A percentile compares a stretch with the other conserved stretches of the same genome.
phyloP scores from a whole-genome alignment of 2,797 vertebrate species.

The Choloepus didactylus region DNA sequence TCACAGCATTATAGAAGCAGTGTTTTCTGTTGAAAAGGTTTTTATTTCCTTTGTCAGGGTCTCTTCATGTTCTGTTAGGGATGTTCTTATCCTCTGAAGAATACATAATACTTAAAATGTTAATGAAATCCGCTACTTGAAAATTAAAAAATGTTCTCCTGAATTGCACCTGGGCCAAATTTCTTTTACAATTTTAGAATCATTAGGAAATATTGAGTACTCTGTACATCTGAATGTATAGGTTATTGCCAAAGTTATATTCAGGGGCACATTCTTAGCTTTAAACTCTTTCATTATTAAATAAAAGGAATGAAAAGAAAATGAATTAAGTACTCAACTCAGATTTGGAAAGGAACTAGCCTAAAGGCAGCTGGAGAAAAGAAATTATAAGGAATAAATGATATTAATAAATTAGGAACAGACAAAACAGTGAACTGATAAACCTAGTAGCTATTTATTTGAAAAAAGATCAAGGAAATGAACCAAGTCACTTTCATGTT shows the following conservation, averaged over 20 bases:
- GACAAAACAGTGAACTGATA: neutral
- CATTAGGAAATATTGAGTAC: neutral
- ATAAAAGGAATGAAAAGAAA: slow-evolving; percentile 49
- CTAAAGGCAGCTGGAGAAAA: neutral
- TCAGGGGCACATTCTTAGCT: slow-evolving; percentile 52
- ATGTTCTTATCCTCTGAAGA: neutral
- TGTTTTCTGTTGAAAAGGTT: slow-evolving; percentile 37
- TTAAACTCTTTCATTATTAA: slow-evolving; percentile 44
- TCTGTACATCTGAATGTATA: neutral
- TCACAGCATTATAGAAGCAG: neutral
- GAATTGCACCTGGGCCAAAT: slow-evolving; percentile 29
- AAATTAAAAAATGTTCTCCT: slow-evolving; percentile 17
- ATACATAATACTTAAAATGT: slow-evolving; percentile 51
- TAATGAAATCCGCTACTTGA: slow-evolving; percentile 58
- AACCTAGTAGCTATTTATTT: neutral
- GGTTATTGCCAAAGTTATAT: slow-evolving; percentile 47
- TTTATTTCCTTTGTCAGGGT: neutral
- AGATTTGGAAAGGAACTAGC: slow-evolving; percentile 53
- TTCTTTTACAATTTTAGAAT: slow-evolving; percentile 3
- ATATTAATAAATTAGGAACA: slow-evolving; percentile 36
- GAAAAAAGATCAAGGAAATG: neutral
- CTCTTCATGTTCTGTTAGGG: slow-evolving; percentile 30
- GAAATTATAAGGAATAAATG: slow-evolving; percentile 1
- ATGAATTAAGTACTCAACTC: slow-evolving; percentile 36
- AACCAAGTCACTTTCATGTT: neutral